phyloP scores from a whole-genome alignment of 2,888 invertebrate genomes.

The Dryocosmus kuriphilus region DNA sequence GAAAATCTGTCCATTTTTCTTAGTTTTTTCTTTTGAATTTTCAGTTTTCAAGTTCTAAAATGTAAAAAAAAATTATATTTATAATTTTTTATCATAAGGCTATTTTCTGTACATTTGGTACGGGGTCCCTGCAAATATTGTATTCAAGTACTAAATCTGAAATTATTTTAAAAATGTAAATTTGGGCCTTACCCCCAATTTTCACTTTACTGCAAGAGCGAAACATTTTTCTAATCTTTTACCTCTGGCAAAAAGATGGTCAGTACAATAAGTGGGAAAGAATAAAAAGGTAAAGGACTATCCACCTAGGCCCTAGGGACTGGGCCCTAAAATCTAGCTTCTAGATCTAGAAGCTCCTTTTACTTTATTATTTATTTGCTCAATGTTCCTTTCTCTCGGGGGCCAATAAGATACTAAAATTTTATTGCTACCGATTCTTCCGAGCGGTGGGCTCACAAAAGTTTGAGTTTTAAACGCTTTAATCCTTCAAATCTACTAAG shows the following conservation, averaged over 20 bases:
- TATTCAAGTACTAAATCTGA: no score
- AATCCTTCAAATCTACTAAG: neutral
- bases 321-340: no score
- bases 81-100: no score
- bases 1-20: no score
- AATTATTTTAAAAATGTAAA: no score
- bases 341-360: slow-evolving; percentile 48
- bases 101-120: no score
- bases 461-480: slow-evolving; percentile 36
- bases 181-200: no score
- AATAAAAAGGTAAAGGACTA: slow-evolving; percentile 53
- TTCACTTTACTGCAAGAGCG: slow-evolving; percentile 58
- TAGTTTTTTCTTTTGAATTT: no score
- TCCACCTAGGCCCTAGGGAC: no score
- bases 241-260: slow-evolving; percentile 39
- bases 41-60: no score
- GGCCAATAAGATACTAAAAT: slow-evolving; percentile 54
- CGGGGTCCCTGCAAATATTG: no score
- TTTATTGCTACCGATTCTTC: slow-evolving; percentile 61
- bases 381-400: neutral
- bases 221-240: slow-evolving; percentile 54
- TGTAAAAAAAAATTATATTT: no score
- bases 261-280: slow-evolving; percentile 43
- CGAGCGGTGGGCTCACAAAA: slow-evolving; percentile 58
- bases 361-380: slow-evolving; percentile 11